Conservation (phyloP, 92 coral and sea anemone species). For the Palythoa grandis region DNA sequence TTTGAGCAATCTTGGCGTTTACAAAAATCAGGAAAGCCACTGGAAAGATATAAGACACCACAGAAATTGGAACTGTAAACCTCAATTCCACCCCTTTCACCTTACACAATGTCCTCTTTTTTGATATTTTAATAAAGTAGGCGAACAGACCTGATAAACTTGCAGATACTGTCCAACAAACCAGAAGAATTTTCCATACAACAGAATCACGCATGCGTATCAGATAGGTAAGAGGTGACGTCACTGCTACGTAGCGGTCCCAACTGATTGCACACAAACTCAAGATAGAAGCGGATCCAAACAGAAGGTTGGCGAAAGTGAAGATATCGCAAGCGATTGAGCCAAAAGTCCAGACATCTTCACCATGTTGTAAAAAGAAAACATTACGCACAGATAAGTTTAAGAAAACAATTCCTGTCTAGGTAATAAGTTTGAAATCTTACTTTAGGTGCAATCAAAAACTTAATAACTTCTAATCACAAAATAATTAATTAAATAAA, state of each 20-base stretch:
- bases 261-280: slow-evolving; percentile 28
- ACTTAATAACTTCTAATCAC: too few relatives aligned
- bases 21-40: slow-evolving; percentile 14
- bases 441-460: too few relatives aligned
- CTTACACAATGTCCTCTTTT: not conserved
- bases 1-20: slow-evolving; percentile 16
- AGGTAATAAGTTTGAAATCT: too few relatives aligned
- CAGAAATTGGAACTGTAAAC: slow-evolving; percentile 19
- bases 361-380: not conserved
- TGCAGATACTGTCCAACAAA: slow-evolving; percentile 16
- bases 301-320: slow-evolving; percentile 14
- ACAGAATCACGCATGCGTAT: slow-evolving; percentile 28
- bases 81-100: slow-evolving; percentile 23
- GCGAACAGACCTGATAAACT: slow-evolving; percentile 21
- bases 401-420: too few relatives aligned
- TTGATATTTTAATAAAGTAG: slow-evolving; percentile 13
- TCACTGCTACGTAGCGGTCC: slow-evolving; percentile 36
- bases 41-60: slow-evolving; percentile 7
- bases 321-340: slow-evolving; percentile 15
- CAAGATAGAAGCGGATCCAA: slow-evolving; percentile 34
- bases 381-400: too few relatives aligned
- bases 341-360: slow-evolving; percentile 12
- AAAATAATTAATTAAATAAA: too few relatives aligned
- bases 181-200: slow-evolving; percentile 21
- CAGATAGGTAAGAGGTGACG: slow-evolving; percentile 15